A percentile compares a stretch with the other conserved stretches of the same genome.
Conservation (phyloP, 1,140 invertebrate genomes). For the Ips nitidus region DNA sequence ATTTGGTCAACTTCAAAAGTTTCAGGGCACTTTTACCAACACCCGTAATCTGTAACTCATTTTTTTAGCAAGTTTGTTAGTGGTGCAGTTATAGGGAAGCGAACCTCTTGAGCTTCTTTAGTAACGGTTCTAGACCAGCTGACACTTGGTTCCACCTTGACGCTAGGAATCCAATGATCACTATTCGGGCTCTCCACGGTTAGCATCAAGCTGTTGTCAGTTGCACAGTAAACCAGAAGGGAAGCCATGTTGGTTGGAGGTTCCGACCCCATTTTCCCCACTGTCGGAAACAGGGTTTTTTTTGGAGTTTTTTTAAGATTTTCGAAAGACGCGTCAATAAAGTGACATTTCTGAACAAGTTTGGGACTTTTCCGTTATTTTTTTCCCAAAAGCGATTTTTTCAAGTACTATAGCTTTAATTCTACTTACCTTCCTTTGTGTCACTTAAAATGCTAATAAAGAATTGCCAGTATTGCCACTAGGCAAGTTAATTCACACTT, state of each 20-base stretch:
- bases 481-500: too few relatives aligned
- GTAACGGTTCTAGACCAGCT: constrained; percentile 34
- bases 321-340: too few relatives aligned
- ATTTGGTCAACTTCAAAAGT: constrained; percentile 39
- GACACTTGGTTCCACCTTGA: constrained; percentile 23
- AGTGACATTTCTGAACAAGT: too few relatives aligned
- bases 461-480: too few relatives aligned
- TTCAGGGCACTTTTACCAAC: constrained; percentile 17
- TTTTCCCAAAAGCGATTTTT: too few relatives aligned
- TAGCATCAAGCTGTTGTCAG: constrained; percentile 42
- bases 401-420: too few relatives aligned
- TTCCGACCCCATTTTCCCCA: neutral
- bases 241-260: constrained; percentile 19
- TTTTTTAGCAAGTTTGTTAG: neutral
- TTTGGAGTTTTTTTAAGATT: too few relatives aligned
- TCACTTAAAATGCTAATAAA: too few relatives aligned
- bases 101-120: constrained; percentile 38
- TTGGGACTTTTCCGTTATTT: too few relatives aligned
- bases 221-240: constrained; percentile 37
- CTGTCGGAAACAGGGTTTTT: too few relatives aligned
- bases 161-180: constrained; percentile 40
- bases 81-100: neutral
- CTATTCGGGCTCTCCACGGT: constrained; percentile 37
- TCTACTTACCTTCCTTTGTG: too few relatives aligned
- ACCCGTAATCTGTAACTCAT: constrained; percentile 29